Base-by-base conservation (phyloP, 2,888 invertebrate species). In the Heliconius charithonia region DNA sequence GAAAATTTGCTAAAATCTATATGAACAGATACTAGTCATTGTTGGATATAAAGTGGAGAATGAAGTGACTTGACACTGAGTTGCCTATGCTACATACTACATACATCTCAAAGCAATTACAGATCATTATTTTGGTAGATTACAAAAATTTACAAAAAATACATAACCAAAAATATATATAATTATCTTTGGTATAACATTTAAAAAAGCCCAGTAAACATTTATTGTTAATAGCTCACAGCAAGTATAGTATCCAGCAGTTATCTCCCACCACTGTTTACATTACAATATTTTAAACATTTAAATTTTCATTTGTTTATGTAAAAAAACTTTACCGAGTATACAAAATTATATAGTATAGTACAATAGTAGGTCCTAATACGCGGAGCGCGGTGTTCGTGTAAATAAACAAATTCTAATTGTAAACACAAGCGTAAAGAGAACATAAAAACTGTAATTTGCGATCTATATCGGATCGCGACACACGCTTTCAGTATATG, bases 391-490 rank as follows among this genome's bases (percentile, higher is more conserved):
- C 89, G 87, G 87, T 85, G 84, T 85, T 84, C 83, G 89, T 85
- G 93, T 94, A 94, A 93, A 94, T 94, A 94, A 94, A 94, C 94
- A 94, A 90, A 89, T 83, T 86, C 83, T 86, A 85, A 86, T 88
- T 91, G 92, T 94, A 94, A 94, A 94, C 95, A 94, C 85, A 85
- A 86, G 86, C 90, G 89, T 89, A 88, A 89, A 89, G 87, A 86
- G 89, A 90, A 89, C 91, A 90, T 91, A 89, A 91, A 89, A 89
- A 87, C 88, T 85, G 86, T 87, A 86, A 89, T 89, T 90, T 84
- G 89, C 89, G 86, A 90, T 89, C 87, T 88, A 87, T 88, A 86
- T 87, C 87, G 83, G 85, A 82, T 82, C 81, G 82, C 82, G 84
- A 82, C 82, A 83, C 83, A 84, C 82, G 81, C 80, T 83, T 81